Conservation (phyloP, 1,140 invertebrate genomes). For the Lutraria rhynchaena region DNA sequence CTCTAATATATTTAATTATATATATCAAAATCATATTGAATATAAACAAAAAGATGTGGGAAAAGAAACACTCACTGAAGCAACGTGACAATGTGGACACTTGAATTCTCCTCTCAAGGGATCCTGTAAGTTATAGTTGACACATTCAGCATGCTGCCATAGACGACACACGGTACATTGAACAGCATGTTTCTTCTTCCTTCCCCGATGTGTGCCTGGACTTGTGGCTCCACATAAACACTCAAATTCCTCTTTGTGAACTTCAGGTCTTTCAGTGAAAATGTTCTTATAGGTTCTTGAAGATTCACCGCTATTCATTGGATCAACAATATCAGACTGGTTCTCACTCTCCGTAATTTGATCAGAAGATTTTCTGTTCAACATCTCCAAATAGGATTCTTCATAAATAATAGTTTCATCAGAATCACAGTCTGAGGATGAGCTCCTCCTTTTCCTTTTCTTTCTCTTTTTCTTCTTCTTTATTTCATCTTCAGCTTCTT, state of each 20-base stretch:
- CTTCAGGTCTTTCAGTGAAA: conserved; percentile 32
- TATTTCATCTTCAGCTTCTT: conserved; percentile 47
- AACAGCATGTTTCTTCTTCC: conserved; percentile 65
- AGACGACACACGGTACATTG: conserved; percentile 85
- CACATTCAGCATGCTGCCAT: conserved; percentile 86
- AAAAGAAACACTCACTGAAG: conserved; percentile 78
- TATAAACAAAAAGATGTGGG: too few species aligned
- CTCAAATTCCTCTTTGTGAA: conserved; percentile 70
- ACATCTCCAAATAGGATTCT: conserved; percentile 1
- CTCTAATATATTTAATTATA: too few species aligned
- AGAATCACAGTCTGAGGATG: conserved; percentile 31
- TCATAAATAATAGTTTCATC: conserved; percentile 54
- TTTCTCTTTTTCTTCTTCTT: conserved; percentile 26
- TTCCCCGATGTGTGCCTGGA: conserved; percentile 34
- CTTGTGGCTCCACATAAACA: conserved; percentile 75
- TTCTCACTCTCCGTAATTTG: neutral
- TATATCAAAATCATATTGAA: too few species aligned
- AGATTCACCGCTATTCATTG: neutral
- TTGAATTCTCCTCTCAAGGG: conserved; percentile 81
- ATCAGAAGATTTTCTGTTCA: neutral
- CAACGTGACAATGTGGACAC: conserved; percentile 87
- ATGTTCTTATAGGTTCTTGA: conserved; percentile 30
- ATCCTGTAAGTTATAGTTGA: conserved; percentile 83
- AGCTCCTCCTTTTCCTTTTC: conserved; percentile 28
- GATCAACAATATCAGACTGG: conserved; percentile 27